Percentiles rank a stretch among this genome's conserved stretches.
These are phyloP conservation scores for Bufo bufo DNA, from an alignment of 2,113 vertebrate species.

Conservation along the genomic window DNA sequence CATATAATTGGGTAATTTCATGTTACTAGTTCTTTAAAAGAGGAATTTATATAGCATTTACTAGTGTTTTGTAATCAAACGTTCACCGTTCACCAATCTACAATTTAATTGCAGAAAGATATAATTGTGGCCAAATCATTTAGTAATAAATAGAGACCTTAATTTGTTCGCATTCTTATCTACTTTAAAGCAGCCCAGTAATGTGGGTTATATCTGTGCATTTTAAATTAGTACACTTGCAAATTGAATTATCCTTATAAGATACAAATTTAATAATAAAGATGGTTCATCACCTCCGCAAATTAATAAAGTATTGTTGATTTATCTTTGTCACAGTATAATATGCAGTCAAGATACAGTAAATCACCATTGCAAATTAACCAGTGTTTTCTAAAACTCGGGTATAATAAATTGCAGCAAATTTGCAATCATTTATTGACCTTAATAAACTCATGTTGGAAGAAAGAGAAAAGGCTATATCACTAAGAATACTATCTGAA, in stretches of 20 bases:
- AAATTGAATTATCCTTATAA: slow-evolving; percentile 50
- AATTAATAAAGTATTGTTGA: slow-evolving; percentile 51
- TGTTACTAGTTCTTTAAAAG: neutral
- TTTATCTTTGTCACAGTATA: slow-evolving; percentile 49
- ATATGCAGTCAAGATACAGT: slow-evolving; percentile 39
- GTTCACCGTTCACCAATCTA: neutral
- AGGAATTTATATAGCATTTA: neutral
- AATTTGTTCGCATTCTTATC: slow-evolving; percentile 35
- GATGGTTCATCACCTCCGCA: slow-evolving; percentile 47
- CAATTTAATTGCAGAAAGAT: slow-evolving; percentile 32
- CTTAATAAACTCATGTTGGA: slow-evolving; percentile 29
- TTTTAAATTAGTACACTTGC: slow-evolving; percentile 51
- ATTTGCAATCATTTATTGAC: slow-evolving; percentile 40
- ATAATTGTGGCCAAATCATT: slow-evolving; percentile 34
- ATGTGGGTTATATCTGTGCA: slow-evolving; percentile 40
- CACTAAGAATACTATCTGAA: neutral
- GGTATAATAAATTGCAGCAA: slow-evolving; percentile 41
- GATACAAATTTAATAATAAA: slow-evolving; percentile 51
- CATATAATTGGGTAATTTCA: neutral
- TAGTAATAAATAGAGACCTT: slow-evolving; percentile 43
- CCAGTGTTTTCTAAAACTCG: slow-evolving; percentile 35
- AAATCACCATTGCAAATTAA: slow-evolving; percentile 49
- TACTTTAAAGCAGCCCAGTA: slow-evolving; percentile 34
- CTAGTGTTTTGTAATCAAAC: slow-evolving; percentile 14
- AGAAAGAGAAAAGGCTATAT: neutral